Percentiles rank a stretch among this genome's conserved stretches.
Evolutionary conservation across 2,888 invertebrate species (phyloP).

Genomic region (Euzophera pinguis): DNA sequence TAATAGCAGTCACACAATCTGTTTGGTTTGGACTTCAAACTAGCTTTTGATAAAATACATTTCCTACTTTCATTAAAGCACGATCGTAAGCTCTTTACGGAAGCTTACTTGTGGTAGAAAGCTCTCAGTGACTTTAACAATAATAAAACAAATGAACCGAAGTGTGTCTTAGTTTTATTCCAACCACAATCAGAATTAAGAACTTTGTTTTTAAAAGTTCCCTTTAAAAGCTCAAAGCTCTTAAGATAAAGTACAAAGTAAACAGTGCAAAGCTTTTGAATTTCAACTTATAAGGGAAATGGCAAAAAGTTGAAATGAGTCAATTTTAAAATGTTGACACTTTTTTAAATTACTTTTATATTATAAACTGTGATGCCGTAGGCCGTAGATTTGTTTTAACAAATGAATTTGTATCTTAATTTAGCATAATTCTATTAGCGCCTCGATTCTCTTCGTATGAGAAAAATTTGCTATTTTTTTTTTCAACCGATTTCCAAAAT

Average conservation of each 20-base stretch:
- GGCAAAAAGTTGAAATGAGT: not conserved
- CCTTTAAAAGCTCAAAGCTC: slow-evolving; percentile 6
- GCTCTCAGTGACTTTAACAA: not conserved
- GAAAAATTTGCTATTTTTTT: too few relatives aligned
- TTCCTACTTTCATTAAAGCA: not conserved
- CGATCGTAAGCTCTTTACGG: not conserved
- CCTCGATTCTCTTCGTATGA: too few relatives aligned
- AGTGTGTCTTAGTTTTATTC: not conserved
- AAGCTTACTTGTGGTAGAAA: slow-evolving; percentile 1
- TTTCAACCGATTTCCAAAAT: too few relatives aligned
- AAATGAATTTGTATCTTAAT: too few relatives aligned
- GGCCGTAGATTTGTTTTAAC: too few relatives aligned
- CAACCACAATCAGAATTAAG: slow-evolving; percentile 9
- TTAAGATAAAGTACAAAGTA: slow-evolving; percentile 10
- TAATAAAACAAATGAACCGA: not conserved
- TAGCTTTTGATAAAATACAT: not conserved
- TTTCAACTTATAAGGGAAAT: not conserved
- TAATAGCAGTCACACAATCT: too few relatives aligned
- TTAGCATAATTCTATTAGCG: too few relatives aligned
- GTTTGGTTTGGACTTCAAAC: not conserved
- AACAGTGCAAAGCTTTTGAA: not conserved
- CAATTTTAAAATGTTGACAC: not conserved
- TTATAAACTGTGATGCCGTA: too few relatives aligned
- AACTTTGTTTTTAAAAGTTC: slow-evolving; percentile 7
- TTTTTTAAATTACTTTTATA: too few relatives aligned